A percentile compares a stretch with the other conserved stretches of the same genome.
Evolutionary conservation across 2,888 invertebrate genomes (phyloP).

Genomic region (Cantharis rufa): DNA sequence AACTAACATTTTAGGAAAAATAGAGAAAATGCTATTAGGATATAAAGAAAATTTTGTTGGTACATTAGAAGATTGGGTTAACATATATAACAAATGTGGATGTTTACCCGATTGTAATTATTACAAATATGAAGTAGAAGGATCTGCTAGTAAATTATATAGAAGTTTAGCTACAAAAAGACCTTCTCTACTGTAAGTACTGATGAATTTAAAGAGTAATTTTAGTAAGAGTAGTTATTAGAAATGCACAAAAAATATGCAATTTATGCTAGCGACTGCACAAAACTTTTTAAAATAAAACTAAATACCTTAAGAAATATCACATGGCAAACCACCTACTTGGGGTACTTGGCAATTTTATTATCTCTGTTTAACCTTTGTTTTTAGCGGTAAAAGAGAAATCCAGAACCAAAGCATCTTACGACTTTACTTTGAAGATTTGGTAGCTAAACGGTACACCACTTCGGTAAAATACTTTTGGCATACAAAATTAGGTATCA

Average conservation of each 20-base stretch:
- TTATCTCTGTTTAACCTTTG: no score
- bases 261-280: no score
- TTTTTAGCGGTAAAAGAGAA: conserved; percentile 47
- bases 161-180: conserved; percentile 54
- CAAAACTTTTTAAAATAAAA: no score
- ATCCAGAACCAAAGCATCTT: conserved; percentile 62
- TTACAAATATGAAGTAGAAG: conserved; percentile 65
- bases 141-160: conserved; percentile 64
- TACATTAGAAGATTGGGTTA: not conserved
- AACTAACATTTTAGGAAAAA: not conserved
- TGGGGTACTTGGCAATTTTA: no score
- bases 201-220: not conserved
- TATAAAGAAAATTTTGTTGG: not conserved
- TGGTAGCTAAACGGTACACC: conserved; percentile 69
- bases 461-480: conserved; percentile 70
- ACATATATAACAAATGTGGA: conserved; percentile 58
- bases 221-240: no score
- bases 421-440: conserved; percentile 68
- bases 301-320: no score
- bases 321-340: no score
- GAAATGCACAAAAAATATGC: no score
- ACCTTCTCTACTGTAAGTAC: conserved; percentile 60
- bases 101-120: conserved; percentile 70
- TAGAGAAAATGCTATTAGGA: not conserved
- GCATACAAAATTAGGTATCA: conserved; percentile 69